Base-by-base conservation (phyloP, 1,140 invertebrate genomes). In the Thaumetopoea pityocampa region DNA sequence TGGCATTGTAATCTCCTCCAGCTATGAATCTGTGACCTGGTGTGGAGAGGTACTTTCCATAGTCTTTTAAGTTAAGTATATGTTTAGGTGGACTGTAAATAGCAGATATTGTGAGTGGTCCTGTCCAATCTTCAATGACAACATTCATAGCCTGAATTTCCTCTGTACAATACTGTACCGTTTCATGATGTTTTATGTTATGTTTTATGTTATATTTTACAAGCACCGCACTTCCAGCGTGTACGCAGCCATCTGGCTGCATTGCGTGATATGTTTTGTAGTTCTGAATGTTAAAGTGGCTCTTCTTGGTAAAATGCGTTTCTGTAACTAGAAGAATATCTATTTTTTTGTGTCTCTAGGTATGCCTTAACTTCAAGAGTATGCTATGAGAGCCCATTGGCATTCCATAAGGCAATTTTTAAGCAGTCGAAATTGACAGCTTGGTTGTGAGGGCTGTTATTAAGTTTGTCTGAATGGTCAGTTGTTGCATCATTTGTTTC, bases 1-100 rank as follows among this genome's bases (percentile, higher is more conserved):
- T 78, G 2, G 61, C 63, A 27, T 76, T 80, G 9, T 53, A 77
- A 24, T 80, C 64, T 1, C 66, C 67, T 0, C 58, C 71, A 2
- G 51, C 60, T 12, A 84, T 53, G 42, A 79, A 81, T 32, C 52
- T 46, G 4, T 36, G 26, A 4, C 77, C 74, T 8, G 85, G 35
- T 4, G 36, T 46, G 9, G 50, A 42, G 34, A 85, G 67, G 24
- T 66, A 68, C 4, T 45, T 14, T n/a, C 17, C 19, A 32, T 62
- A 82, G 0, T 79, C 19, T 6, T 64, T 10, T 14, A 42, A 19
- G 24, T 57, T 67, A 9, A 70, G 19, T 7, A 26, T 41, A 30
- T 54, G 51, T 46, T 60, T 68, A 12, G 67, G 65, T 17, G 72
- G 67, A 33, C 62, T 58, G 8, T 83, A 80, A 2, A 79, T 35